A percentile compares a stretch with the other conserved stretches of the same genome.
Conservation (phyloP, 2,888 invertebrate genomes). For the Limulus polyphemus region DNA sequence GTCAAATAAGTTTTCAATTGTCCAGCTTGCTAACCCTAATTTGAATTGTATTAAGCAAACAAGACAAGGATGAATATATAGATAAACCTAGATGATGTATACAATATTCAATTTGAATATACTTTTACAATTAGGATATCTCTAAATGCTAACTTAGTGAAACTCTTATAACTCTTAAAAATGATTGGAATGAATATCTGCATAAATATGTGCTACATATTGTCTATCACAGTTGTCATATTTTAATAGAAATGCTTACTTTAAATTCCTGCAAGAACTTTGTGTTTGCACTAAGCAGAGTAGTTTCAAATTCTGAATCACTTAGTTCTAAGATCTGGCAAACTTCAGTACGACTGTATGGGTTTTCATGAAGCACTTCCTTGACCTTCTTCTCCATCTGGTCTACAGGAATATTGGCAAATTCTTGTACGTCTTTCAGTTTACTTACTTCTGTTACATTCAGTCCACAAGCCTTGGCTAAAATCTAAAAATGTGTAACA, state of each 20-base stretch:
- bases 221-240: not conserved
- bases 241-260: constrained; percentile 5
- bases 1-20: too few relatives aligned
- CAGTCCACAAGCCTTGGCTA: constrained; percentile 34
- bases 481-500: constrained; percentile 16
- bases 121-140: too few relatives aligned
- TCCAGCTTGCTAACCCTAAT: too few relatives aligned
- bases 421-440: constrained; percentile 61
- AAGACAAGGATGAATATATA: too few relatives aligned
- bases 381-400: constrained; percentile 58
- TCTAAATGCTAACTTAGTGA: too few relatives aligned
- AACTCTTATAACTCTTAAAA: too few relatives aligned
- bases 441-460: constrained; percentile 52
- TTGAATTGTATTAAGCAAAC: too few relatives aligned
- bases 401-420: constrained; percentile 48
- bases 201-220: too few relatives aligned
- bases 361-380: constrained; percentile 48
- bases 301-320: constrained; percentile 50
- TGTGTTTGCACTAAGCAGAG: constrained; percentile 53
- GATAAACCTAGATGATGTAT: too few relatives aligned
- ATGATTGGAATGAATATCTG: too few relatives aligned
- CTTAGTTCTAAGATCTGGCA: constrained; percentile 35
- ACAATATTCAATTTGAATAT: too few relatives aligned
- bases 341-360: constrained; percentile 58
- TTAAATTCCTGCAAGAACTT: constrained; percentile 48